phyloP scores from a whole-genome alignment of 2,888 invertebrate genomes.

The Eristalinus sepulchralis region DNA sequence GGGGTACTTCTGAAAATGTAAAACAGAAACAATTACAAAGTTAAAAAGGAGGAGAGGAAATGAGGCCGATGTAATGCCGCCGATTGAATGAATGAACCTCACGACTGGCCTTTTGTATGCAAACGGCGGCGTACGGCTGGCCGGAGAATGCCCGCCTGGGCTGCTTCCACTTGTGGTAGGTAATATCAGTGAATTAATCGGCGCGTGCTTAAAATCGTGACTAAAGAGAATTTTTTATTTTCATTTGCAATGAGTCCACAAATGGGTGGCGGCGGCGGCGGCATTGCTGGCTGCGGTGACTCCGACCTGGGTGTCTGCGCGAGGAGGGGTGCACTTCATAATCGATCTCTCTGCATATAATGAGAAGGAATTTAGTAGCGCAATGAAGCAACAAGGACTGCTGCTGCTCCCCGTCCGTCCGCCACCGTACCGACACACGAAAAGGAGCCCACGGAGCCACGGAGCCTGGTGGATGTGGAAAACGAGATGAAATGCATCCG shows the following conservation, averaged over 20 bases:
- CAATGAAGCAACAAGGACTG: constrained; percentile 9
- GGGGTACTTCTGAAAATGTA: constrained; percentile 37
- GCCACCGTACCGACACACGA: neutral
- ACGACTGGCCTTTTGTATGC: constrained; percentile 68
- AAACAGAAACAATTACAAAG: constrained; percentile 70
- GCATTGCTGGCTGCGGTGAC: neutral
- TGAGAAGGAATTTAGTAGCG: constrained; percentile 53
- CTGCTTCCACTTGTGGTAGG: constrained; percentile 55
- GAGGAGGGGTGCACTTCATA: constrained; percentile 52
- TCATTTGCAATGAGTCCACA: neutral
- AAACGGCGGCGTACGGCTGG: constrained; percentile 33
- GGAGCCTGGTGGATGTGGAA: neutral
- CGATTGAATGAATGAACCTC: constrained; percentile 69
- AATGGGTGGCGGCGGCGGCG: neutral
- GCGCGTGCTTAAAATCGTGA: constrained; percentile 73
- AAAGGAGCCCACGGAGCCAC: neutral
- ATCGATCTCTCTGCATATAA: constrained; percentile 64
- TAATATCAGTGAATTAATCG: constrained; percentile 73
- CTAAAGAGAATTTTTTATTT: constrained; percentile 56
- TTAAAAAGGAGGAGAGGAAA: constrained; percentile 56
- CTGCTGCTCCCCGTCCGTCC: too few relatives aligned
- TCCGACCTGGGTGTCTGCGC: neutral
- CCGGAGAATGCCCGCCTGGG: constrained; percentile 24
- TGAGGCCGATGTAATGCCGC: constrained; percentile 64
- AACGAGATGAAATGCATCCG: constrained; percentile 5